Base-by-base conservation (phyloP, 2,113 vertebrate genomes). In the Heterotilapia buettikoferi region DNA sequence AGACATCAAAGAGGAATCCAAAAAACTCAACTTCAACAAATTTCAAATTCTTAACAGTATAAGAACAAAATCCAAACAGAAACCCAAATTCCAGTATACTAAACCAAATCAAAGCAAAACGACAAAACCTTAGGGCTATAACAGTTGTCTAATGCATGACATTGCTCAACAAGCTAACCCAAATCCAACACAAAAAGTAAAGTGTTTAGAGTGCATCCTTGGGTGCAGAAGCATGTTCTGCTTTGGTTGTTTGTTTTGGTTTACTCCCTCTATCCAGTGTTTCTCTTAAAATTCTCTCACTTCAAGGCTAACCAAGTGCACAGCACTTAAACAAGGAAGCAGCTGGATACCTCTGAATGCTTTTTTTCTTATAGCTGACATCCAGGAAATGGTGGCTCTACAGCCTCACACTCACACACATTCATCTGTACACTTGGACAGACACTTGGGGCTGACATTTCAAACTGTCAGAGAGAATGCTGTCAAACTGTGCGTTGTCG, bases 391-490 rank as follows among this genome's bases (percentile, higher is more conserved):
- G 52, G 88, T 85, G 73, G 82, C 80, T 92, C 40, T 84, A 29
- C 59, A 56, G 73, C 79, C 81, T 78, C 79, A 45, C 73, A 40
- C 80, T 80, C 84, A 29, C 86, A 86, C 52, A 86, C 86, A 88
- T 84, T 76, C 83, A 84, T 83, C 83, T 21, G 84, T 81, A 40
- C 90, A 88, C 91, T 86, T 85, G 90, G 88, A 87, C 87, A 86
- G 88, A 92, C 94, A 90, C 90, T 92, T 79, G 90, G 86, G 88
- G 90, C 93, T 95, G 93, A 93, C 94, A 94, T 95, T 96, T 95
- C 93, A 91, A 94, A 92, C 90, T 94, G 93, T 95, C 94, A 92
- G 83, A 78, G 78, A 91, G 89, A 85, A 92, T 93, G 85, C 81
- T 92, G 92, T 95, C 94, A 95, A 91, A 90, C 87, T 85, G 85